A percentile compares a stretch with the other conserved stretches of the same genome.
Conservation (phyloP, 2,888 invertebrate species). For the Zeuzera pyrina region DNA sequence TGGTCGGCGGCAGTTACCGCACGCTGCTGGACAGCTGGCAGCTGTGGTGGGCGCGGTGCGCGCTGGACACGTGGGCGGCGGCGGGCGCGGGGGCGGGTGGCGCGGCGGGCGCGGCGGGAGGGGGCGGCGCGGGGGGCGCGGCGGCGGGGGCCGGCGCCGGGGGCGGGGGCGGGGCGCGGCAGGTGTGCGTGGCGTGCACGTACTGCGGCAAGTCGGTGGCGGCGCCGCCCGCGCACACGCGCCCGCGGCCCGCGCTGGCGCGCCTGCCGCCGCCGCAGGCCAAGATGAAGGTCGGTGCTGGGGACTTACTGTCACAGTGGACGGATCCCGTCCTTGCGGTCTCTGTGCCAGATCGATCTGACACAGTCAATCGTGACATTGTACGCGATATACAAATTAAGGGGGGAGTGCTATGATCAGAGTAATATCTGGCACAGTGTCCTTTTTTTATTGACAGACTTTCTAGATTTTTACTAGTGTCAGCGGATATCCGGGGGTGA, state of each 20-base stretch:
- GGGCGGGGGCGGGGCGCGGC: slow-evolving; percentile 76
- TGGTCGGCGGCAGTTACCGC: slow-evolving; percentile 76
- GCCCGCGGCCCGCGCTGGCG: slow-evolving; percentile 69
- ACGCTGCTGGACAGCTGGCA: slow-evolving; percentile 90
- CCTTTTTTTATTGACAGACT: no score
- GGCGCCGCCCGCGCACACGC: slow-evolving; percentile 79
- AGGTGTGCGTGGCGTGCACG: slow-evolving; percentile 84
- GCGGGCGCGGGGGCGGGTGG: slow-evolving; percentile 65
- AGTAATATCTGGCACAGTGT: no score
- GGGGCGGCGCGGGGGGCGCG: slow-evolving; percentile 56
- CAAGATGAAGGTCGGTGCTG: slow-evolving; percentile 77
- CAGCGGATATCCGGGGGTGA: no score
- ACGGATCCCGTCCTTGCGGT: no score
- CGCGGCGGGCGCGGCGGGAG: slow-evolving; percentile 74
- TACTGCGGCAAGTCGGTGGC: slow-evolving; percentile 96
- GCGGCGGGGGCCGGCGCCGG: slow-evolving; percentile 88
- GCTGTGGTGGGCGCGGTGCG: slow-evolving; percentile 91
- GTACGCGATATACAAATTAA: no score
- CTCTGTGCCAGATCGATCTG: no score
- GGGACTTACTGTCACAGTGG: no score
- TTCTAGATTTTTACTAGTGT: no score
- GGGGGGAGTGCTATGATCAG: no score
- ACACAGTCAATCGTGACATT: no score
- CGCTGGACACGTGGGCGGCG: slow-evolving; percentile 87
- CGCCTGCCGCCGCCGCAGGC: slow-evolving; percentile 78